Base-by-base conservation (phyloP, 1,140 invertebrate genomes). In the Ptiloglossa arizonensis region DNA sequence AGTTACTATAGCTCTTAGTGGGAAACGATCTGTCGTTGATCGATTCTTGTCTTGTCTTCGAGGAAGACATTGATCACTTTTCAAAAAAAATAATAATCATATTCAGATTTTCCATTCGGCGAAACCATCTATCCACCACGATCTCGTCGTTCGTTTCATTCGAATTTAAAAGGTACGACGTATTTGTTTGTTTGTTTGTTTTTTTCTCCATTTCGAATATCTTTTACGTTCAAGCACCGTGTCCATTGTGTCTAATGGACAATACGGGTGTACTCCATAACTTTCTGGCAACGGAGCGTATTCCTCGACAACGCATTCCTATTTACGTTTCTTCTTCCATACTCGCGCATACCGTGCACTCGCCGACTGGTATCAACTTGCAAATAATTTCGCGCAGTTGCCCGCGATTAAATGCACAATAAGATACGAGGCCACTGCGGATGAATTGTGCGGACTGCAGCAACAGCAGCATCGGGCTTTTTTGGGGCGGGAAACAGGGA, bases 351-450 rank as follows among this genome's bases (percentile, higher is more conserved):
- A 46, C 32, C 19, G 56, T n/a, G 4, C 48, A 27, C 2, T 5
- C 3, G n/a, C 17, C 6, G 3, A n/a, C 15, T 0, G 46, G 62
- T 32, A 35, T 50, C 13, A 15, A n/a, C 24, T n/a, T 29, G 19
- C 27, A 15, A 69, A 22, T 44, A 32, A 56, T 57, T 56, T 38
- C 67, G 8, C 35, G 6, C 22, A 35, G 22, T 56, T 17, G 15
- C 2, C 22, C 22, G 19, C 35, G 22, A 56, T 69, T 54, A 56
- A 69, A 56, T 6, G 66, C 35, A n/a, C 66, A 24, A 56, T 29
- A 15, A 66, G 38, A 60, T n/a, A 50, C 52, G 29, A 70, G 69
- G 52, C 52, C 69, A 67, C 68, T 79, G 60, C 69, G 60, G 68
- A 41, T 63, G 27, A 72, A 44, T 72, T 63, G 38, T 35, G 41